These are phyloP conservation scores for Loris lydekkerianus DNA, from an alignment of 2,797 vertebrate species.

Conservation along the genomic window DNA sequence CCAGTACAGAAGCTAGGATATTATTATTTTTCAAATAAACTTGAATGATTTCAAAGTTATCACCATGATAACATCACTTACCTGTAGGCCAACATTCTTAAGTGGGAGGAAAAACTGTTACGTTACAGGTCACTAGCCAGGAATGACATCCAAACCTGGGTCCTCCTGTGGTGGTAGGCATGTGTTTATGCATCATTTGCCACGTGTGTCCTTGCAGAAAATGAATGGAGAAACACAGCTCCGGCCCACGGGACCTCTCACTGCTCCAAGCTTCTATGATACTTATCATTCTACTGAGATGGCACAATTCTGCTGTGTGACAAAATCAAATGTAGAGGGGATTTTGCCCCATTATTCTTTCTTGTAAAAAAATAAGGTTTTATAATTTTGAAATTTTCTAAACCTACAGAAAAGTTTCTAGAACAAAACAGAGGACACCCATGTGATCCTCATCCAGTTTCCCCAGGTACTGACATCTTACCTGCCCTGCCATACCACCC, in stretches of 20 bases:
- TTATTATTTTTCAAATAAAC: conserved; percentile 22
- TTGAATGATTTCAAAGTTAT: conserved; percentile 20
- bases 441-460: neutral
- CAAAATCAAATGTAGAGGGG: neutral
- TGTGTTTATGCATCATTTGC: neutral
- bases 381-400: neutral
- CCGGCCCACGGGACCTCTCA: neutral
- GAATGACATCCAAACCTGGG: neutral
- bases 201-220: neutral
- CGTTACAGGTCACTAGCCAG: neutral
- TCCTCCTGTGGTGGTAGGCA: neutral
- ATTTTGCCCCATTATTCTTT: neutral
- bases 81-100: conserved; percentile 27
- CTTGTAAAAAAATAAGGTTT: neutral
- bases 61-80: conserved; percentile 8
- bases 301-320: neutral
- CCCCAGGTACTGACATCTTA: neutral
- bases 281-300: neutral
- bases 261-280: neutral
- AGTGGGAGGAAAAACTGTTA: neutral
- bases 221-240: neutral
- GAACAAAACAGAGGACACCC: conserved; percentile 8
- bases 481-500: neutral
- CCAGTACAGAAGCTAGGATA: conserved; percentile 2
- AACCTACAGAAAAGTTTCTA: neutral